Evolutionary conservation across 1,140 invertebrate genomes (phyloP), one percentile per base, ranked within the genome.

Genomic region (Cyclargus thomasi): DNA sequence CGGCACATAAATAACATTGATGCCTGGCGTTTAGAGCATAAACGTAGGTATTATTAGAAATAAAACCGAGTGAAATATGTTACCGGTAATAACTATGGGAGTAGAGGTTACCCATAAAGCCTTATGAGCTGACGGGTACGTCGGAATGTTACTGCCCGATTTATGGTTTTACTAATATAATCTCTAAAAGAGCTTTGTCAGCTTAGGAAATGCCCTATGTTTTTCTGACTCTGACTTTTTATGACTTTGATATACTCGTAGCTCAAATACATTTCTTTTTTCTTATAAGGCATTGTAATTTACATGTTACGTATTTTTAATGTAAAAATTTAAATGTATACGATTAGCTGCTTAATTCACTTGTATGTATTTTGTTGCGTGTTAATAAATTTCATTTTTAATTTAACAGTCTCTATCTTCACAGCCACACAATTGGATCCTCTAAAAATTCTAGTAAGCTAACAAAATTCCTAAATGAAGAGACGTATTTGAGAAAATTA

Each of bases 1-100:
- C 77, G 74, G 69, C 77, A 71, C 78, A 80, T 86, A 86, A 86
- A 86, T 83, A 74, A 81, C 73, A 77, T 82, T 85, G 84, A 85
- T 78, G 74, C 75, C 77, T 78, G 73, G 72, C 74, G 77, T 74
- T 81, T 74, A 80, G 69, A 78, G 59, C 72, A 75, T 82, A 81
- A 86, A 81, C 65, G 67, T 63, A 64, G 62, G 65, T 71, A 74
- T 81, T 80, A 83, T 80, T 81, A 81, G 70, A 79, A 77, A 74
- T 74, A 76, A 75, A 74, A 76, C 70, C 71, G 75, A 66, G 69
- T 77, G 73, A 80, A 80, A 78, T 75, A 74, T 63, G 65, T 71
- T 71, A 65, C 29, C 67, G 62, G 67, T 14, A 55, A 65, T 65
- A 65, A 55, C 55, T 65, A 65, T 65, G 53, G 55, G 57, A 29